Conservation (phyloP, 2,113 vertebrate species). For the Tangachromis dhanisi region DNA sequence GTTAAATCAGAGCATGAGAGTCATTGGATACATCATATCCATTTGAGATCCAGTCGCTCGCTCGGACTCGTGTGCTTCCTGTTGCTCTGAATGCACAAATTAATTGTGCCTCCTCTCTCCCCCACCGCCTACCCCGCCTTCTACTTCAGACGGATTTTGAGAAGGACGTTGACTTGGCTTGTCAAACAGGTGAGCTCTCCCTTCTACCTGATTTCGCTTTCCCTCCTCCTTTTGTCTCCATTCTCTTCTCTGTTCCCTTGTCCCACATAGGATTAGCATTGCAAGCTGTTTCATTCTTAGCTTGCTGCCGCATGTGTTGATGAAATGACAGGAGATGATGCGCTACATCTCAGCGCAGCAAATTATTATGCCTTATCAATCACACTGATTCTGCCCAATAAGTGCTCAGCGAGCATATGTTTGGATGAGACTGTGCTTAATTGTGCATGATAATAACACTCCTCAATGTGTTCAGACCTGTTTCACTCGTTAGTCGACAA, state of each 20-base stretch:
- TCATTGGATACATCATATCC: background rate
- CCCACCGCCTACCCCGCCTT: background rate
- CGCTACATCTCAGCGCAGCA: background rate
- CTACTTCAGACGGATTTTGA: slow-evolving; percentile 95
- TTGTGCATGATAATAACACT: slow-evolving; percentile 54
- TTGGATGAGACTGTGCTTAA: slow-evolving; percentile 41
- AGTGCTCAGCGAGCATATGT: slow-evolving; percentile 32
- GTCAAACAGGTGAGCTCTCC: slow-evolving; percentile 88
- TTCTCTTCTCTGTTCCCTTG: background rate
- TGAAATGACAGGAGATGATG: slow-evolving; percentile 29
- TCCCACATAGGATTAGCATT: background rate
- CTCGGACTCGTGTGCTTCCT: background rate
- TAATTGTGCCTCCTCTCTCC: slow-evolving; percentile 17
- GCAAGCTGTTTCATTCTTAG: background rate
- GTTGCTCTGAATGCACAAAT: background rate
- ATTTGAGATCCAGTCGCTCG: slow-evolving; percentile 4
- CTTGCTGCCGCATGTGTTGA: background rate
- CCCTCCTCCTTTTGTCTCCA: background rate
- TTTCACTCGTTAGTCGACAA: slow-evolving; percentile 9
- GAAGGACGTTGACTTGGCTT: slow-evolving; percentile 98
- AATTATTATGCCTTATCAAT: slow-evolving; percentile 55
- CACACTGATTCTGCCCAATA: slow-evolving; percentile 35
- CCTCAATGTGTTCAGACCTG: slow-evolving; percentile 12
- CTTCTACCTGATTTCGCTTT: background rate
- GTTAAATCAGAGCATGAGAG: background rate